Base-by-base conservation (phyloP, 2,797 vertebrate species). In the Lophotriccus pileatus region DNA sequence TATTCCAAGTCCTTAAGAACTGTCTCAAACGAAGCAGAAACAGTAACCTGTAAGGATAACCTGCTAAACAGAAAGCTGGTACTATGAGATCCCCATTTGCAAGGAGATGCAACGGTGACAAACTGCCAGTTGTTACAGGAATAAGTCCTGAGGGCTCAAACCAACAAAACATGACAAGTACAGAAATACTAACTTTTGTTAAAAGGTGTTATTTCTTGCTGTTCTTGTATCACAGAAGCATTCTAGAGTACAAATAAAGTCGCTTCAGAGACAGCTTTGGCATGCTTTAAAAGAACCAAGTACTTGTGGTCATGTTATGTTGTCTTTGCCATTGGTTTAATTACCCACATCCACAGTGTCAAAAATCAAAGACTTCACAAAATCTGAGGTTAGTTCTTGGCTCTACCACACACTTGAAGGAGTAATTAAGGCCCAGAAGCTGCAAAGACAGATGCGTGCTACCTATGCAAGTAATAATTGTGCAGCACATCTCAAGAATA, bases 1-100 rank as follows among this genome's bases (percentile, higher is more conserved):
- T 14, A 98, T 97, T 97, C 98, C 98, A 21, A 99, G 93, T 98
- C 98, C 97, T 98, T 97, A 86, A 95, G 95, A 72, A 98, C 1
- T 17, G 98, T 99, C 98, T 99, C 76, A 96, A 96, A 79, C 17
- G 56, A 96, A 95, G 59, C 44, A 95, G 58, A 89, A 37, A 44
- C 62, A 88, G 49, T 67, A 63, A 68, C 30, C 34, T 58, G 49
- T n/a, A 25, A 75, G 66, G 58, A 44, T 9, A 59, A 44, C 28
- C 49, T 41, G n/a, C 32, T 74, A 68, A 63, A 27, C 32, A 27
- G 56, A n/a, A 59, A 85, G 36, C 28, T 47, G 49, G 46, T 55
- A 44, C 41, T 44, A 55, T 15, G 12, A 19, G 32, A 64, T 41
- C 19, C 13, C 28, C 19, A 30, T 64, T 44, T 79, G n/a, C 36